phyloP scores from a whole-genome alignment of 2,113 vertebrate species.

The Cyprinodon tularosa region DNA sequence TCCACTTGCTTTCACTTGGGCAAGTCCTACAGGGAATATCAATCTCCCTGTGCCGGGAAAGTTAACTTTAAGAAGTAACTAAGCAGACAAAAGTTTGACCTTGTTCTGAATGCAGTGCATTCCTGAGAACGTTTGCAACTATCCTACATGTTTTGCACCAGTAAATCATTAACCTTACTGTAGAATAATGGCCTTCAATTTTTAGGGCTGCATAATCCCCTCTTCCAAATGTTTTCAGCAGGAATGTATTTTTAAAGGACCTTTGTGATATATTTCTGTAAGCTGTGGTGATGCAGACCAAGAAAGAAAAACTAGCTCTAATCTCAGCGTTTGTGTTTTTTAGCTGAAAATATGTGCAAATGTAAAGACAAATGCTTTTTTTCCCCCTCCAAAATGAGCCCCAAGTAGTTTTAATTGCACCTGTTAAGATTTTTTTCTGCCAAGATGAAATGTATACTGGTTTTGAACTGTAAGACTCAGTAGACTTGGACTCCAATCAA shows the following conservation, averaged over 20 bases:
- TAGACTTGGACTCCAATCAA: background rate
- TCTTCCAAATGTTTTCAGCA: background rate
- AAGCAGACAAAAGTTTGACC: background rate
- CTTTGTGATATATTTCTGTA: background rate
- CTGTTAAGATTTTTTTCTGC: background rate
- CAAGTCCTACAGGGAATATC: background rate
- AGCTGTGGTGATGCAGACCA: background rate
- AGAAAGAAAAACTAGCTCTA: no score
- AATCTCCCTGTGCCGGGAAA: background rate
- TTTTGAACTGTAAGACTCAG: background rate
- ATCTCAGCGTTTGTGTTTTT: background rate
- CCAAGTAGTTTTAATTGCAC: background rate
- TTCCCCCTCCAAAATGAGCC: background rate
- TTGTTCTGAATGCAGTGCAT: background rate
- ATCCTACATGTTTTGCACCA: background rate
- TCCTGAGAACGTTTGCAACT: background rate
- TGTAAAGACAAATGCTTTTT: background rate
- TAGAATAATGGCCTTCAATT: background rate
- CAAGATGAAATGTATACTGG: background rate
- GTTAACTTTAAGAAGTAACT: background rate
- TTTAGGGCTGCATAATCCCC: background rate
- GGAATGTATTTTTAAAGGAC: background rate
- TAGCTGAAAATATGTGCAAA: background rate
- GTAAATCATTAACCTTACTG: background rate
- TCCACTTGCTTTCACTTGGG: background rate